A percentile compares a stretch with the other conserved stretches of the same genome.
Conservation (phyloP, 1,140 invertebrate species). For the Pectinophora gossypiella region DNA sequence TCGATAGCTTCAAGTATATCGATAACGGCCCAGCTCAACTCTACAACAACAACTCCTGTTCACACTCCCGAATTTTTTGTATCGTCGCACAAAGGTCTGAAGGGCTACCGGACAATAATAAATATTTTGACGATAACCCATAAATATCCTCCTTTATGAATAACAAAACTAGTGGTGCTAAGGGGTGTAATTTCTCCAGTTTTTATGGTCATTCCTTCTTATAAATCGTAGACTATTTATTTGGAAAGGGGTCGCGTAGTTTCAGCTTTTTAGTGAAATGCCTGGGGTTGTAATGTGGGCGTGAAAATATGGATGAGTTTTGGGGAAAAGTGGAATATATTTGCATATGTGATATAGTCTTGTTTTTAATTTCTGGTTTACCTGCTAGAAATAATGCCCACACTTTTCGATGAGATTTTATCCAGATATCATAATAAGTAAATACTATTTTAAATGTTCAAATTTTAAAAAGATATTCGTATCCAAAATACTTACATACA, state of each 20-base stretch:
- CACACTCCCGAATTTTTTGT: constrained; percentile 69
- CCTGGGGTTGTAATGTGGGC: background rate
- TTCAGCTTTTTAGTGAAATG: constrained; percentile 10
- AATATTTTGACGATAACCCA: constrained; percentile 75
- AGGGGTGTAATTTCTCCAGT: constrained; percentile 54
- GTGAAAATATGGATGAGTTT: background rate
- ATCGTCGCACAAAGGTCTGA: constrained; percentile 60
- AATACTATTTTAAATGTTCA: too few species aligned
- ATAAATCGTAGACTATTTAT: constrained; percentile 66
- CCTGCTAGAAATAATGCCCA: too few species aligned
- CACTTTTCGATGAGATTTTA: too few species aligned
- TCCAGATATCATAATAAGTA: too few species aligned
- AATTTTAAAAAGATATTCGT: too few species aligned
- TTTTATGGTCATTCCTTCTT: constrained; percentile 60
- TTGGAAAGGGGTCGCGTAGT: constrained; percentile 37
- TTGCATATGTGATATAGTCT: background rate
- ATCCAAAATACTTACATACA: too few species aligned
- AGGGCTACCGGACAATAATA: constrained; percentile 67
- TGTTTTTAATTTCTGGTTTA: too few species aligned
- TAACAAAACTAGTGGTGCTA: constrained; percentile 57
- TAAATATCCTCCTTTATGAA: constrained; percentile 74
- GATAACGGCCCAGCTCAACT: constrained; percentile 18
- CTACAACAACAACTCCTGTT: constrained; percentile 37
- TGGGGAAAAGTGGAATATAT: background rate
- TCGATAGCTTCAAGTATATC: too few species aligned